These are phyloP conservation scores for Hippocampus mohnikei DNA, from an alignment of 2,113 vertebrate species.

Conservation along the genomic window DNA sequence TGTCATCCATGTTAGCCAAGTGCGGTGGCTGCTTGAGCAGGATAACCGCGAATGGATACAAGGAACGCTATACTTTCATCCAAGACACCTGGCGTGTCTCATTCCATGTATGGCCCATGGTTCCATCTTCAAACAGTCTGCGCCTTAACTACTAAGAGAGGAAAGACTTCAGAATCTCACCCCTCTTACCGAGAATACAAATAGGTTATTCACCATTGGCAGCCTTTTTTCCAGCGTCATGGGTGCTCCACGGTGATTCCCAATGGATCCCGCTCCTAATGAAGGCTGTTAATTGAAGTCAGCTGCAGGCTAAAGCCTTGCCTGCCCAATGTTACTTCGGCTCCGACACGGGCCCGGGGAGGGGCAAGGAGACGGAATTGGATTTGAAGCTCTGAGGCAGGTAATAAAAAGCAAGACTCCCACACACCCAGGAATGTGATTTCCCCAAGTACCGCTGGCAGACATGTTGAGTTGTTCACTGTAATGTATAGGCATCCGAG, in stretches of 20 bases:
- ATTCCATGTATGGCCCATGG: constrained; percentile 21
- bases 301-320: constrained; percentile 62
- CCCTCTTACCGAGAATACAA: constrained; percentile 12
- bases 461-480: constrained; percentile 70
- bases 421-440: constrained; percentile 75
- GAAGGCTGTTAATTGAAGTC: constrained; percentile 72
- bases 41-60: constrained; percentile 71
- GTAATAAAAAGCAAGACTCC: constrained; percentile 75
- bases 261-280: constrained; percentile 61
- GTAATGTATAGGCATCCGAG: constrained; percentile 64
- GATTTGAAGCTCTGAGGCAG: constrained; percentile 75
- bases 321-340: constrained; percentile 59
- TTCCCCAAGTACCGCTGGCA: constrained; percentile 74
- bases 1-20: constrained; percentile 62
- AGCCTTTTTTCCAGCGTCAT: constrained; percentile 37
- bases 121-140: constrained; percentile 19
- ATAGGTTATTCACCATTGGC: constrained; percentile 25
- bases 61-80: constrained; percentile 40
- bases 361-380: constrained; percentile 68
- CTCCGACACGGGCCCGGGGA: constrained; percentile 64
- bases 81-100: constrained; percentile 39
- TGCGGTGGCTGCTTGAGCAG: constrained; percentile 64
- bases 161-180: constrained; percentile 9
- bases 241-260: constrained; percentile 37
- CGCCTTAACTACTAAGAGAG: background rate